A percentile compares a stretch with the other conserved stretches of the same genome.
phyloP scores from a whole-genome alignment of 2,113 vertebrate species.

The Vireo altiloquus region DNA sequence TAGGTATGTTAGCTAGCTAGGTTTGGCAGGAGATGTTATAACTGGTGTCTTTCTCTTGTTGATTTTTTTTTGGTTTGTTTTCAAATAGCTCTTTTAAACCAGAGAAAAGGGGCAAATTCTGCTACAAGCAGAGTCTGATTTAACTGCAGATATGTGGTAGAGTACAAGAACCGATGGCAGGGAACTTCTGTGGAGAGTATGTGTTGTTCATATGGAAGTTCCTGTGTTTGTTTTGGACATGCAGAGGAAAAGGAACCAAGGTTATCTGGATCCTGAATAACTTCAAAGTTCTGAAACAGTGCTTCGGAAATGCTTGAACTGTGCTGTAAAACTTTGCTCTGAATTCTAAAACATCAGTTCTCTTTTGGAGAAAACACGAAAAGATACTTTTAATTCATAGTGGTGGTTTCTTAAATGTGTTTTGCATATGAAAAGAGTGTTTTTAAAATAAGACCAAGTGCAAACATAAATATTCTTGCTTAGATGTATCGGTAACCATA shows the following conservation, averaged over 20 bases:
- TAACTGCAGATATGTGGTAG: neutral
- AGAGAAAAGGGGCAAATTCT: neutral
- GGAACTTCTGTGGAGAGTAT: neutral
- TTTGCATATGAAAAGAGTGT: neutral
- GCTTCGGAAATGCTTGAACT: neutral
- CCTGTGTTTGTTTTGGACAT: neutral
- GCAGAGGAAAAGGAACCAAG: neutral
- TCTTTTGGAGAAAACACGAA: neutral
- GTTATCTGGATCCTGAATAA: neutral
- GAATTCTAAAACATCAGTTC: neutral
- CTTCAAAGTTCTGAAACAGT: neutral
- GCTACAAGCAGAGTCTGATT: neutral
- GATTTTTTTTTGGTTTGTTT: neutral
- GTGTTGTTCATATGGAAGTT: neutral
- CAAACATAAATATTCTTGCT: neutral
- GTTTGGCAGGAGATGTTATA: neutral
- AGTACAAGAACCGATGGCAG: neutral
- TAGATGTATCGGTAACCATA: neutral
- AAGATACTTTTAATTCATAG: neutral
- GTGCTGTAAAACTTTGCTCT: neutral
- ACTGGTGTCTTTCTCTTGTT: neutral
- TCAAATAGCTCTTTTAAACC: neutral
- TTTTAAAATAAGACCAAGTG: neutral
- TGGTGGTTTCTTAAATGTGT: neutral
- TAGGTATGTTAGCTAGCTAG: neutral